Percentiles rank a stretch among this genome's conserved stretches.
These are phyloP conservation scores for Rhinogobio ventralis DNA, from an alignment of 2,797 vertebrate species.

Conservation along the genomic window DNA sequence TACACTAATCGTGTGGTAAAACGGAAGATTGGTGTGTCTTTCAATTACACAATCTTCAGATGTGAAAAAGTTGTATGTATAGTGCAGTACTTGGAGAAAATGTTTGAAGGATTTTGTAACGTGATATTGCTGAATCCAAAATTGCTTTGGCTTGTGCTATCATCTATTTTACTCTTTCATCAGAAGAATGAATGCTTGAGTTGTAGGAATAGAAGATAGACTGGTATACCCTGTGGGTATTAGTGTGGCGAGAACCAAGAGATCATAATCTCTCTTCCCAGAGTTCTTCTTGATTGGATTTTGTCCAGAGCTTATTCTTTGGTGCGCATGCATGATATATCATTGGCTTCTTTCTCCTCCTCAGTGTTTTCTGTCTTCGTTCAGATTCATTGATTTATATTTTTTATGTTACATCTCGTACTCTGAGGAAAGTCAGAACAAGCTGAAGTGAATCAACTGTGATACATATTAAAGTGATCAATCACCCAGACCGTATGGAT, in stretches of 20 bases:
- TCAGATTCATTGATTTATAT: conserved; percentile 54
- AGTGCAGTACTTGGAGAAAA: neutral
- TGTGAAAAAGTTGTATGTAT: neutral
- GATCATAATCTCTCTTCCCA: conserved; percentile 32
- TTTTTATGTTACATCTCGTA: conserved; percentile 47
- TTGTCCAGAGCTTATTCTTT: conserved; percentile 49
- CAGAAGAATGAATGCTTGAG: conserved; percentile 18
- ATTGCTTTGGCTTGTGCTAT: neutral
- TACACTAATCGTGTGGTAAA: neutral
- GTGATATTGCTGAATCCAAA: conserved; percentile 10
- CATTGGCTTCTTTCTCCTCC: conserved; percentile 12
- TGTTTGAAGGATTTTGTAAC: conserved; percentile 23
- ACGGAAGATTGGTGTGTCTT: neutral
- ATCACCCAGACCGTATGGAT: conserved; percentile 64
- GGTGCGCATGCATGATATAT: conserved; percentile 51
- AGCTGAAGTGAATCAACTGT: conserved; percentile 56
- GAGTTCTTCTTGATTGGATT: conserved; percentile 41
- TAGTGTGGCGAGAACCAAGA: conserved; percentile 31
- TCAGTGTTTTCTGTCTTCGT: conserved; percentile 51
- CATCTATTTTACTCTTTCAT: conserved; percentile 20
- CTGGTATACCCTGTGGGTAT: conserved; percentile 23
- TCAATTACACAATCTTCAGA: neutral
- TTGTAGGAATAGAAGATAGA: conserved; percentile 21
- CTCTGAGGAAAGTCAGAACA: conserved; percentile 42
- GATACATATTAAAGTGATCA: conserved; percentile 74